Conservation (phyloP, 2,888 invertebrate species). For the Choristoneura rosaceana region DNA sequence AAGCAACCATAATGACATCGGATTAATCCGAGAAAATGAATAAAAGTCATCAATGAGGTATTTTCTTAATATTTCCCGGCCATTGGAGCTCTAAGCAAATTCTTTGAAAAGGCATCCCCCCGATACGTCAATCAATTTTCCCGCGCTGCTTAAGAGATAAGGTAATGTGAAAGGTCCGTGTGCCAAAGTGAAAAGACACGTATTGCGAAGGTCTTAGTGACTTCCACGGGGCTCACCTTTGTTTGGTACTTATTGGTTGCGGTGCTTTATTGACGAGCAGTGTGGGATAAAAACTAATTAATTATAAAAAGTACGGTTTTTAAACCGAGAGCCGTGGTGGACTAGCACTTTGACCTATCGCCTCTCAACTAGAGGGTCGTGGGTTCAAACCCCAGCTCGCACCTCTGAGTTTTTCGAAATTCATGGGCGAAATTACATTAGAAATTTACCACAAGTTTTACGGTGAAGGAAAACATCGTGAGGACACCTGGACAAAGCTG, state of each 20-base stretch:
- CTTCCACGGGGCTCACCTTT: not conserved
- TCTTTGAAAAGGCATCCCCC: slow-evolving; percentile 69
- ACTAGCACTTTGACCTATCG: no score
- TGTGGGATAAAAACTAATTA: not conserved
- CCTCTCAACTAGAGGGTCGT: no score
- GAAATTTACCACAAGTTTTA: no score
- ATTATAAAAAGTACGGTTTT: slow-evolving; percentile 2
- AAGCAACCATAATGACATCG: slow-evolving; percentile 19
- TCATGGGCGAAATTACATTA: no score
- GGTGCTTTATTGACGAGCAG: not conserved
- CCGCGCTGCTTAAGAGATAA: slow-evolving; percentile 67
- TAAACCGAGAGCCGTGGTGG: not conserved
- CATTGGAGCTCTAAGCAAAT: slow-evolving; percentile 74
- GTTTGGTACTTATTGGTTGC: not conserved
- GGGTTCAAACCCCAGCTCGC: no score
- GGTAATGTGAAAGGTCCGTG: not conserved
- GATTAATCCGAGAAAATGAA: slow-evolving; percentile 58
- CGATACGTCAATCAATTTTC: slow-evolving; percentile 75
- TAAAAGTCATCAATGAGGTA: slow-evolving; percentile 59
- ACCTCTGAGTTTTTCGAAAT: no score
- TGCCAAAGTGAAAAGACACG: not conserved
- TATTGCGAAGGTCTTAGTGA: not conserved
- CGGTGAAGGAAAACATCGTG: no score
- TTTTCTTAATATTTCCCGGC: slow-evolving; percentile 66
- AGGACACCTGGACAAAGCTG: no score